phyloP scores from a whole-genome alignment of 35 echinoderm and acorn worm species.

The Lytechinus pictus region DNA sequence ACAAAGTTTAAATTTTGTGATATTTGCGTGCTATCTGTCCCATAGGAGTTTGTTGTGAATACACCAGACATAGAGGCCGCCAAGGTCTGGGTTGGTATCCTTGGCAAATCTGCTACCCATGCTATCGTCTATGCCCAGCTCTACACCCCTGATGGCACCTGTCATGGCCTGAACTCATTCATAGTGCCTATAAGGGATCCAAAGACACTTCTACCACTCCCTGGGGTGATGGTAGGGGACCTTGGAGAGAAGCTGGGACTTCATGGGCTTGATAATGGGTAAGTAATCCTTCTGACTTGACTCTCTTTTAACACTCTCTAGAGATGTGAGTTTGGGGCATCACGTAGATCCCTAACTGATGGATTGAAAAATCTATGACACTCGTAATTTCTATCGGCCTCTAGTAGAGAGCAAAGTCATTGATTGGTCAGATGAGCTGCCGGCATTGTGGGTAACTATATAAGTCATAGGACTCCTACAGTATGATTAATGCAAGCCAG shows the following conservation, averaged over 20 bases:
- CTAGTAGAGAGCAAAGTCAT: too few species aligned
- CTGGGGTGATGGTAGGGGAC: conserved; percentile 93
- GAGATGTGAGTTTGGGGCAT: conserved; percentile 75
- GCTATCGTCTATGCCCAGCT: conserved; percentile 91
- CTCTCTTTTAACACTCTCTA: conserved; percentile 64
- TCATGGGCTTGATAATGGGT: conserved; percentile 98
- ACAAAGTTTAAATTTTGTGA: background rate
- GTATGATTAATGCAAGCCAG: too few species aligned
- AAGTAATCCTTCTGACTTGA: background rate
- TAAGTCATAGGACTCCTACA: too few species aligned
- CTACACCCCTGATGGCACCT: conserved; percentile 87
- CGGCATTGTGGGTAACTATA: too few species aligned
- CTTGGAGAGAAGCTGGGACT: conserved; percentile 93
- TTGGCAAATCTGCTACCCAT: conserved; percentile 96
- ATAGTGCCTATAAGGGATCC: conserved; percentile 85
- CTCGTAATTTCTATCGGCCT: too few species aligned
- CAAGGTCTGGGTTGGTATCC: conserved; percentile 91
- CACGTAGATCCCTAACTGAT: background rate
- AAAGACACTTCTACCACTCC: conserved; percentile 66
- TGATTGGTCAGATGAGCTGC: too few species aligned
- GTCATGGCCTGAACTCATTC: conserved; percentile 90
- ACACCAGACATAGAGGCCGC: conserved; percentile 95
- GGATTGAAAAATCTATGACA: too few species aligned
- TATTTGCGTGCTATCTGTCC: background rate
- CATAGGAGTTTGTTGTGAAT: conserved; percentile 86